Base-by-base conservation (phyloP, 1,140 invertebrate genomes). In the Tyrophagus putrescentiae region DNA sequence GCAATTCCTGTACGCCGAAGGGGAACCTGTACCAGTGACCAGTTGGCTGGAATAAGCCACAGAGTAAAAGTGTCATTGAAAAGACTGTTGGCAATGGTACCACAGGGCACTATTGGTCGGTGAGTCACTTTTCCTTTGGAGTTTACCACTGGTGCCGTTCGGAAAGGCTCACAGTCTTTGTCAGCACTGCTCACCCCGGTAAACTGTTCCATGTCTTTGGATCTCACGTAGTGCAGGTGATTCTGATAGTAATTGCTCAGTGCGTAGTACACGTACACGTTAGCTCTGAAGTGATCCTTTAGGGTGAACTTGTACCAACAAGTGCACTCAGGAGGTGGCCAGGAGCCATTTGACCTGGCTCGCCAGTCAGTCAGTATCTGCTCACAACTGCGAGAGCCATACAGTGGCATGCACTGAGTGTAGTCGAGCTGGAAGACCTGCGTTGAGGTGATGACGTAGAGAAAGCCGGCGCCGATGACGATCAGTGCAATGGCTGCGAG, bases 171-270 rank as follows among this genome's bases (percentile, higher is more conserved):
- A 62, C 73, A 74, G 62, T 75, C 73, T 32, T 50, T 45, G 33
- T 62, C 68, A 1, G 61, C 23, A 70, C 60, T 31, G 54, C 54
- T 11, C 62, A 56, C 39, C 4, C 95, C 95, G 18, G 92, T 74
- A 4, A 98, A 75, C 71, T 98, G 95, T 69, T 83, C 83, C 71
- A 98, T 93, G 76, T 96, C 92, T 25, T 92, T 78, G 16, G 94
- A 98, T 70, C 95, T 95, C 0, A 98, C 92, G 77, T 98, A 98
- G 60, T 93, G 81, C 31, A 95, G 80, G 76, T 98, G 95, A 71
- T 99, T 99, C 73, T 99, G 95, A 71, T 96, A 98, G 72, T 90
- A 99, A 71, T 98, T 98, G 31, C 84, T 88, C 31, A 99, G 72
- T 9, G 89, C 92, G 76, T 99, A 99, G 71, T 98, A 98, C 77